phyloP scores from a whole-genome alignment of 2,113 vertebrate species.

The Alaudala cheleensis region DNA sequence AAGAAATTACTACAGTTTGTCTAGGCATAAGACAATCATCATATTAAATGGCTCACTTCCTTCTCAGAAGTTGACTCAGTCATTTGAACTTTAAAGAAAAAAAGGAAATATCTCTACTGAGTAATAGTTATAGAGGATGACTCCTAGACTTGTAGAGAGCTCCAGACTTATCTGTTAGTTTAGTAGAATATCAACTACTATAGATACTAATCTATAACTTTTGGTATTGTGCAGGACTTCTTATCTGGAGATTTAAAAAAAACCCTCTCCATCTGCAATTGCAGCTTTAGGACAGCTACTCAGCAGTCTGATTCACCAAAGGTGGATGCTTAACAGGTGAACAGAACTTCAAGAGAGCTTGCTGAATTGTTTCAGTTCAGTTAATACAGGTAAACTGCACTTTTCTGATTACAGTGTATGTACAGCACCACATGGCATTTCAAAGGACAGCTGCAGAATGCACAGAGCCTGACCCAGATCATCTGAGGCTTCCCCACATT shows the following conservation, averaged over 20 bases:
- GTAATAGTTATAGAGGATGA: background rate
- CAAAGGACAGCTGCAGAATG: background rate
- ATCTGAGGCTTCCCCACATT: background rate
- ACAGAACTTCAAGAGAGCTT: background rate
- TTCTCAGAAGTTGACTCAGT: background rate
- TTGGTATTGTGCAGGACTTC: background rate
- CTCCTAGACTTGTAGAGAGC: background rate
- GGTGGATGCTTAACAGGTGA: background rate
- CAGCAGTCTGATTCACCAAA: background rate
- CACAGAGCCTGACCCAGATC: background rate
- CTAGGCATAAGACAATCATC: background rate
- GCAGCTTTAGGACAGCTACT: background rate
- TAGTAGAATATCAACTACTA: background rate
- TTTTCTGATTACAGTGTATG: background rate
- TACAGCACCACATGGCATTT: background rate
- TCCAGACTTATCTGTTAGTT: background rate
- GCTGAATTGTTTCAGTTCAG: background rate
- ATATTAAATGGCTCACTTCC: background rate
- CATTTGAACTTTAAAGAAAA: background rate
- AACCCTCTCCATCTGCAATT: background rate
- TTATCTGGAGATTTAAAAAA: background rate
- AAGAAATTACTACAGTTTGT: background rate
- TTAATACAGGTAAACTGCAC: background rate
- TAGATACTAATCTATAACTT: background rate
- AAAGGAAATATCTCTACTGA: background rate